A percentile compares a stretch with the other conserved stretches of the same genome.
These are phyloP conservation scores for Atrina japonica DNA, from an alignment of 2,888 invertebrate species.

Conservation along the genomic window DNA sequence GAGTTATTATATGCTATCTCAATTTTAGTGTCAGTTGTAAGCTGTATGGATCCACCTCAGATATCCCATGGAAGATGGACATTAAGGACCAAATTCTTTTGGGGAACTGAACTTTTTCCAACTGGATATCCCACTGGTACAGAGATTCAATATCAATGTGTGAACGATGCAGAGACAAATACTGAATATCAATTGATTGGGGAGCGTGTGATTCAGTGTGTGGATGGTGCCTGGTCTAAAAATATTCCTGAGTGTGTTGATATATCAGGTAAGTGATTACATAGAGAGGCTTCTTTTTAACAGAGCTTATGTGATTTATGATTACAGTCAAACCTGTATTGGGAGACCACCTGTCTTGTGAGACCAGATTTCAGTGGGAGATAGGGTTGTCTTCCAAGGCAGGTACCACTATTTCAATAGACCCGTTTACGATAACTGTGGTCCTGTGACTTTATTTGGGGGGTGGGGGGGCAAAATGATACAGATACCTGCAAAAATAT, in stretches of 20 bases:
- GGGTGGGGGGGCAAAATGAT: too few species aligned
- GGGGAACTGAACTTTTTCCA: background rate
- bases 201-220: conserved; percentile 2
- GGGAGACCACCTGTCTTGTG: too few species aligned
- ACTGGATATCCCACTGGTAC: background rate
- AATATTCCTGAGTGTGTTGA: conserved; percentile 7
- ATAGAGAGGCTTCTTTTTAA: background rate
- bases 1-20: too few species aligned
- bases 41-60: conserved; percentile 17
- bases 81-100: background rate
- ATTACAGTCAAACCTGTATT: too few species aligned
- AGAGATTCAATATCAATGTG: conserved; percentile 17
- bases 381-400: too few species aligned
- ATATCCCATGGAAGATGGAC: conserved; percentile 9
- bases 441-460: too few species aligned
- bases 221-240: background rate
- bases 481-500: too few species aligned
- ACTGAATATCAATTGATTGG: conserved; percentile 7
- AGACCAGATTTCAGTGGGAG: too few species aligned
- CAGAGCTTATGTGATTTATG: background rate
- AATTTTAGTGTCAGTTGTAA: background rate
- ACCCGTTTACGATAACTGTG: too few species aligned
- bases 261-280: background rate
- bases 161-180: background rate
- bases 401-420: too few species aligned